A percentile compares a stretch with the other conserved stretches of the same genome.
These are phyloP conservation scores for Solenopsis invicta DNA, from an alignment of 1,140 invertebrate species.

Conservation along the genomic window DNA sequence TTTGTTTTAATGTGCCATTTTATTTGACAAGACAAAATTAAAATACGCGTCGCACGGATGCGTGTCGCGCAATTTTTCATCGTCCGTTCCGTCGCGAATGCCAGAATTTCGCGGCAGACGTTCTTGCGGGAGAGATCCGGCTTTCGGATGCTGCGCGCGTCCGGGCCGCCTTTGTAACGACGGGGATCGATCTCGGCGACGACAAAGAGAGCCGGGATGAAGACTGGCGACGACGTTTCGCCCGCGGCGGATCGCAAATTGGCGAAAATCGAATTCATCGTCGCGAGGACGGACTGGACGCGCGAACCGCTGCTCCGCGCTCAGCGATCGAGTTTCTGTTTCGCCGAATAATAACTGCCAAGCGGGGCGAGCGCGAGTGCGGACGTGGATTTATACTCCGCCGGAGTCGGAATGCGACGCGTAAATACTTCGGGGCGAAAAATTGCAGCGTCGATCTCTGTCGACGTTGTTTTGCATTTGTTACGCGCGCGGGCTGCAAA, in stretches of 20 bases:
- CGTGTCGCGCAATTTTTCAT: background rate
- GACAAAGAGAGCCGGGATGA: conserved; percentile 27
- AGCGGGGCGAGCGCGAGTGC: background rate
- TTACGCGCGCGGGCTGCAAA: background rate
- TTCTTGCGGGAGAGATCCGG: background rate
- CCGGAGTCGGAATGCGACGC: conserved; percentile 25
- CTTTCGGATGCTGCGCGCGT: conserved; percentile 48
- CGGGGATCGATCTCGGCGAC: conserved; percentile 28
- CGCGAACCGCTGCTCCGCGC: background rate
- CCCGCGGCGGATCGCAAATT: conserved; percentile 27
- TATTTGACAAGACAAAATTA: too few relatives aligned
- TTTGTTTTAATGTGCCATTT: background rate
- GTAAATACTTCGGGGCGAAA: conserved; percentile 48
- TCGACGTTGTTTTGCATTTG: conserved; percentile 42
- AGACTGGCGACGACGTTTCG: conserved; percentile 16
- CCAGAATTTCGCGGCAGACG: background rate
- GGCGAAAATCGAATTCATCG: conserved; percentile 49
- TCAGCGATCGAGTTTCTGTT: conserved; percentile 25
- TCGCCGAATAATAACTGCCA: conserved; percentile 44
- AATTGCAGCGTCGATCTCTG: conserved; percentile 49
- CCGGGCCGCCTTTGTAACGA: conserved; percentile 45
- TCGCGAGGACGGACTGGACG: background rate
- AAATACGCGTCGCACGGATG: background rate
- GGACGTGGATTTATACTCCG: conserved; percentile 30
- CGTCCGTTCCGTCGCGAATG: background rate